phyloP scores from a whole-genome alignment of 2,113 vertebrate species.

The Vidua chalybeata region DNA sequence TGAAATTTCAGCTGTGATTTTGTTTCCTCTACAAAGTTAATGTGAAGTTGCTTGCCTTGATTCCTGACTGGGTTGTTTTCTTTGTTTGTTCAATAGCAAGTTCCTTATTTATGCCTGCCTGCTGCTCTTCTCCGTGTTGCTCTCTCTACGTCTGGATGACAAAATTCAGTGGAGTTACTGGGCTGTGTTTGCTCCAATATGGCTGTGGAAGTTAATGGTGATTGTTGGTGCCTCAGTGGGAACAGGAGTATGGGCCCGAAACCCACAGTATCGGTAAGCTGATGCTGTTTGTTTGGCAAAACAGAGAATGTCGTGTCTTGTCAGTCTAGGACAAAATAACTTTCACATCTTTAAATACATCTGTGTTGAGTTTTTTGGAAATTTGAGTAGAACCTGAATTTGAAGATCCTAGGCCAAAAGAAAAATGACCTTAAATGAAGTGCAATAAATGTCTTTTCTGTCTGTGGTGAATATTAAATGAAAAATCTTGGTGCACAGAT shows the following conservation, averaged over 20 bases:
- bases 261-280: constrained; percentile 95
- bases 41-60: neutral
- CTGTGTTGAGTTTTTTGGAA: neutral
- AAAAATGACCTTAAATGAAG: neutral
- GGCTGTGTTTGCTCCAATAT: constrained; percentile 97
- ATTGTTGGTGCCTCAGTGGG: constrained; percentile 94
- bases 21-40: neutral
- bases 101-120: constrained; percentile 98
- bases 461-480: neutral
- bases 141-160: constrained; percentile 91
- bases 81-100: constrained; percentile 79
- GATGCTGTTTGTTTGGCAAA: neutral
- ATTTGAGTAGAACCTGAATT: neutral
- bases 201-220: constrained; percentile 98
- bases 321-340: neutral
- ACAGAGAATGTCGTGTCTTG: neutral
- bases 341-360: neutral
- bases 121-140: constrained; percentile 94
- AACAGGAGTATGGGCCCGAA: constrained; percentile 95
- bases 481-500: neutral
- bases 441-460: neutral
- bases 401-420: neutral
- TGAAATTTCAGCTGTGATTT: neutral
- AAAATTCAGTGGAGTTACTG: constrained; percentile 98
- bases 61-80: neutral